These are phyloP conservation scores for Psettodes erumei DNA, from an alignment of 2,113 vertebrate species.

Conservation along the genomic window DNA sequence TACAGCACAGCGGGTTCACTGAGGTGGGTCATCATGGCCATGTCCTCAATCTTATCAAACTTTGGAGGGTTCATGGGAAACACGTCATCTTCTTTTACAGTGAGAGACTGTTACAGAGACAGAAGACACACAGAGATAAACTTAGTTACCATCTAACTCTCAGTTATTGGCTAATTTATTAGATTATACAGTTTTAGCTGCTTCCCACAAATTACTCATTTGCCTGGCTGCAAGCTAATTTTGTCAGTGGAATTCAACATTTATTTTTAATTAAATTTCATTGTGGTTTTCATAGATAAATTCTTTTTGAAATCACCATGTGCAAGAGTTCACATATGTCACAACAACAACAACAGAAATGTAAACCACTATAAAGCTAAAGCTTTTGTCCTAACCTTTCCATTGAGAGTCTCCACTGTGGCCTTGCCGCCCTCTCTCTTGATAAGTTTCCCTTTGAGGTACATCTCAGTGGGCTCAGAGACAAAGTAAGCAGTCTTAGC, in stretches of 20 bases:
- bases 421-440: conserved; percentile 88
- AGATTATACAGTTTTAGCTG: neutral
- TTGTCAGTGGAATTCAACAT: no score
- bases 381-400: conserved; percentile 79
- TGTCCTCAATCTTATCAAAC: conserved; percentile 84
- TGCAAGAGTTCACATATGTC: no score
- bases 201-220: neutral
- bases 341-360: no score
- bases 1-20: conserved; percentile 86
- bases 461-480: conserved; percentile 83
- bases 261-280: no score
- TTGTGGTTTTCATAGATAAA: no score
- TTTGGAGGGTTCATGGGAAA: conserved; percentile 84
- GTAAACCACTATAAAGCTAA: no score
- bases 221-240: no score
- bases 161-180: neutral
- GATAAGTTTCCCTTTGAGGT: conserved; percentile 85
- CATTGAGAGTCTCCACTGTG: conserved; percentile 84
- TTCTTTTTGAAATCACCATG: no score
- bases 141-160: neutral
- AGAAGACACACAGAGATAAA: neutral
- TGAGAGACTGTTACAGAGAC: conserved; percentile 66
- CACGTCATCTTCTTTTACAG: conserved; percentile 82
- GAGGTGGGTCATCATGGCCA: conserved; percentile 86
- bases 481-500: conserved; percentile 89